Evolutionary conservation across 2,888 invertebrate genomes (phyloP), one percentile per base, ranked within the genome.

Genomic region (Lithophane ornitopus): DNA sequence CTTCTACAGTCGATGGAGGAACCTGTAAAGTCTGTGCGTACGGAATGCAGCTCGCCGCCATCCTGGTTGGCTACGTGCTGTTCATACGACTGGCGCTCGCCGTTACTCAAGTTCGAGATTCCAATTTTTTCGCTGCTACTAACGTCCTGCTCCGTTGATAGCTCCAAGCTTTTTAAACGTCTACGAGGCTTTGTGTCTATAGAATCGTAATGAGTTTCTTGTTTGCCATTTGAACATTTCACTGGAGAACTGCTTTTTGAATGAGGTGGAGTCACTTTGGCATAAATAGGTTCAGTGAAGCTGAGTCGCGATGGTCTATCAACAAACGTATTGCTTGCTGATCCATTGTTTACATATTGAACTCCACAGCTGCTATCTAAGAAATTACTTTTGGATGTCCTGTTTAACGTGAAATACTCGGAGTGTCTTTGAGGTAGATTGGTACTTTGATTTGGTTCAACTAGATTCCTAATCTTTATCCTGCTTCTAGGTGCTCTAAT

Each of bases 401-500:
- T 95, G 86, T 96, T 95, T 88, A 97, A 87, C 52, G 97, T 96
- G 90, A 96, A 96, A 90, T 96, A 97, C 89, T 96, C 96, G 65
- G 96, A 96, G 91, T 95, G 95, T 88, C 95, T 93, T 87, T 96
- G 96, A 94, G 96, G 95, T 94, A 96, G 93, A 92, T 94, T 95
- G 58, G 90, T 88, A 74, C 89, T 91, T 87, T 93, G 93, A 87
- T 91, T 96, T 92, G 95, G 95, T 91, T 96, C 95, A 81, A 95
- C 94, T 90, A 96, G 89, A 89, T 94, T 95, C 87, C 96, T 95
- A 88, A 96, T 95, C 88, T 96, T 96, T 84, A 96, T 95, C 85
- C 96, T 92, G 88, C 96, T 96, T 88, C 97, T 94, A 54, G 96
- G 97, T 22, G 98, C 97, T 78, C 98, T 97, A 87, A 98, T 98